phyloP scores from a whole-genome alignment of 2,888 invertebrate genomes.

The Candidula unifasciata region DNA sequence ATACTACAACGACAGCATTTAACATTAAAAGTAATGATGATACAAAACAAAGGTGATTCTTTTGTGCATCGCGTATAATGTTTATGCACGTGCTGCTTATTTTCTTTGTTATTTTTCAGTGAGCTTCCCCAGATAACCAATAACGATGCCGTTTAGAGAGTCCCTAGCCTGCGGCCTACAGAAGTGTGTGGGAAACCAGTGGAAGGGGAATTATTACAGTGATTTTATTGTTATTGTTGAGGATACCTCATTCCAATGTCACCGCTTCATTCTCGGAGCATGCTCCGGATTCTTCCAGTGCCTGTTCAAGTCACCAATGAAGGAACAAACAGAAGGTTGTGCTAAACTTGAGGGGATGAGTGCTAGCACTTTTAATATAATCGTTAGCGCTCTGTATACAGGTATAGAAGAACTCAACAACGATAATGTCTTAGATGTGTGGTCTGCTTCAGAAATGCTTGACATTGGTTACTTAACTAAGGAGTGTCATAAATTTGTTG shows the following conservation, averaged over 20 bases:
- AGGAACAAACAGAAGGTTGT: background rate
- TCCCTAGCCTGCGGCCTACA: background rate
- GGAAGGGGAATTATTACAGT: background rate
- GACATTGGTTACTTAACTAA: background rate
- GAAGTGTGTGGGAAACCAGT: background rate
- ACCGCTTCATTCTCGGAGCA: slow-evolving; percentile 27
- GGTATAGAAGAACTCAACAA: background rate
- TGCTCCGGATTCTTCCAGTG: slow-evolving; percentile 25
- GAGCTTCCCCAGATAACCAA: background rate
- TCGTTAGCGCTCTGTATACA: background rate
- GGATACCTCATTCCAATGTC: slow-evolving; percentile 12
- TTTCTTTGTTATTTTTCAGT: too few species aligned
- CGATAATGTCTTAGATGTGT: background rate
- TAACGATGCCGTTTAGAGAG: background rate
- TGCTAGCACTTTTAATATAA: background rate
- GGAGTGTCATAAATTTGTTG: slow-evolving; percentile 17
- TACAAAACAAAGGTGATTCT: too few species aligned
- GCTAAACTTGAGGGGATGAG: background rate
- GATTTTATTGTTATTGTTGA: slow-evolving; percentile 25
- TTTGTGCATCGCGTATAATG: too few species aligned
- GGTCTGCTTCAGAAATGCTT: background rate
- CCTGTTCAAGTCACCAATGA: slow-evolving; percentile 12
- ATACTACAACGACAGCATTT: too few species aligned
- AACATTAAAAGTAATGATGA: too few species aligned
- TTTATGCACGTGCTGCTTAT: too few species aligned